Evolutionary conservation across 2,888 invertebrate species (phyloP).

Genomic region (Lepidocyrtoides sp.): DNA sequence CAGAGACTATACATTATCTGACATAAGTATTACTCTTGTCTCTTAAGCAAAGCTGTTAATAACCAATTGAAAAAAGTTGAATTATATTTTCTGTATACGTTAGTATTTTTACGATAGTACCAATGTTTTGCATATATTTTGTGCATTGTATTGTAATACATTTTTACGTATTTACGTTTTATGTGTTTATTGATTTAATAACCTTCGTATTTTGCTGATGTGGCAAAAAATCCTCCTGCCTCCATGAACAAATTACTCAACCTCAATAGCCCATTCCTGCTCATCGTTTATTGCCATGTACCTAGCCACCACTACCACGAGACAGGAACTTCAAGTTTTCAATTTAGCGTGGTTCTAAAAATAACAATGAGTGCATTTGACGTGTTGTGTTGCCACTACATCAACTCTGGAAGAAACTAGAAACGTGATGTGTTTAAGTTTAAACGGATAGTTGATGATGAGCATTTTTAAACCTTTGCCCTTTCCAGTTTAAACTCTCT

Average conservation of each 20-base stretch:
- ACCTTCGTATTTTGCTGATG: neutral
- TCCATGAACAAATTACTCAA: neutral
- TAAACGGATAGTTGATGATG: neutral
- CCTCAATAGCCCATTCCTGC: neutral
- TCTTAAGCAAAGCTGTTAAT: neutral
- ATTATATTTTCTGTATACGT: too few species aligned
- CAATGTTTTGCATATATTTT: neutral
- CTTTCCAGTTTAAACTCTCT: neutral
- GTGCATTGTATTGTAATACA: neutral
- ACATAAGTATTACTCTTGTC: too few species aligned
- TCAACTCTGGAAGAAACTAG: neutral
- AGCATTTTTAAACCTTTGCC: conserved; percentile 10
- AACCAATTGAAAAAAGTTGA: neutral
- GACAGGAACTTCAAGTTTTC: neutral
- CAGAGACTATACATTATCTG: too few species aligned
- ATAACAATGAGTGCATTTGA: neutral
- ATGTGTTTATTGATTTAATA: conserved; percentile 36
- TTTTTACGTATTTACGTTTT: neutral
- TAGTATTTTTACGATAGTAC: neutral
- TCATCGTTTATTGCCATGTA: neutral
- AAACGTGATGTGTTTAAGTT: neutral
- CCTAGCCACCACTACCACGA: neutral
- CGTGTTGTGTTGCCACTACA: neutral
- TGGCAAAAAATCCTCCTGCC: neutral
- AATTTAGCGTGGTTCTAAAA: conserved; percentile 9